A percentile compares a stretch with the other conserved stretches of the same genome.
Conservation (phyloP, 2,113 vertebrate genomes). For the Pseudorectes ferrugineus region DNA sequence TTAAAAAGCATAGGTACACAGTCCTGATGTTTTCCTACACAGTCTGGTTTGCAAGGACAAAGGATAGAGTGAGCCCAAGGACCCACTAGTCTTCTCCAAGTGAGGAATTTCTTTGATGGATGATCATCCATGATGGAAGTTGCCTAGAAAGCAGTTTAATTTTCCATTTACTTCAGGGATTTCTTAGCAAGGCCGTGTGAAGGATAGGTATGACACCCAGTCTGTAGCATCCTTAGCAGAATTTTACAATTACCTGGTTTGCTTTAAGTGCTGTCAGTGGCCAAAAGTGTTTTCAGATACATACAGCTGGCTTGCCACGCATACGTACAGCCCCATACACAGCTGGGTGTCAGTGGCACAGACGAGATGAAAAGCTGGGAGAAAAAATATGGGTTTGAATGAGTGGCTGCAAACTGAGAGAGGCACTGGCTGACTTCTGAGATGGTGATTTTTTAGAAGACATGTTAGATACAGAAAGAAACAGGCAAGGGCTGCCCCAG, state of each 20-base stretch:
- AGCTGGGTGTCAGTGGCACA: not conserved
- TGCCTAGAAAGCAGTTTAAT: not conserved
- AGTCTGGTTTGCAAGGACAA: not conserved
- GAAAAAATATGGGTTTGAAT: not conserved
- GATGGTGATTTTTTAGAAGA: not conserved
- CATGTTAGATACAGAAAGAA: not conserved
- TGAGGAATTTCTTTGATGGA: not conserved
- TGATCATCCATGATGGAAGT: not conserved
- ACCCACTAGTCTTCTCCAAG: not conserved
- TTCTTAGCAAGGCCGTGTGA: not conserved
- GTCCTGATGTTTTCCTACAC: not conserved
- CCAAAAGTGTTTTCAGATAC: not conserved
- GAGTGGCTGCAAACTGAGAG: not conserved
- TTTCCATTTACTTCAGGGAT: not conserved
- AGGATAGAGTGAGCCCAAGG: not conserved
- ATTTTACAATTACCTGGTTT: not conserved
- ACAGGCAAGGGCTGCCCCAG: not conserved
- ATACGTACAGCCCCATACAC: not conserved
- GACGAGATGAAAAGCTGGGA: not conserved
- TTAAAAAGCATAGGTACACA: not conserved
- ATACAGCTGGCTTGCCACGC: not conserved
- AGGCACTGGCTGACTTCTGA: not conserved
- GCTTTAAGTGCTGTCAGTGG: not conserved
- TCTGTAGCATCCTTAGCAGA: not conserved
- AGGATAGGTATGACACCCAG: not conserved